A percentile compares a stretch with the other conserved stretches of the same genome.
Conservation (phyloP, 92 coral and sea anemone species). For the Phenganax marumi region DNA sequence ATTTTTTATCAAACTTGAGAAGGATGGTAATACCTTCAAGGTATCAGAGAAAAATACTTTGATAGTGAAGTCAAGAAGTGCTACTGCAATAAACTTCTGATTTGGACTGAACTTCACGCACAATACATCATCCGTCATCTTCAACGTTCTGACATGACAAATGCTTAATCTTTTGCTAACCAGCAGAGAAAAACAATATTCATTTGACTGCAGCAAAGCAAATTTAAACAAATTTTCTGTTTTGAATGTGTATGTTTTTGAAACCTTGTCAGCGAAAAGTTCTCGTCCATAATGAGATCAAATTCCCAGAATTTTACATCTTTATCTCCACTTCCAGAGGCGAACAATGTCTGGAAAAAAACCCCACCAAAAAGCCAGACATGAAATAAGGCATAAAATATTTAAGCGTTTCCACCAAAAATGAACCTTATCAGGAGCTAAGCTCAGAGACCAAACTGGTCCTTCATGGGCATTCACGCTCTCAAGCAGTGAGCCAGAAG, state of each 20-base stretch:
- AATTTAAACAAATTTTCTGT: neutral
- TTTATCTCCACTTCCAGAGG: slow-evolving; percentile 95
- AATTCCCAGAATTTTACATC: slow-evolving; percentile 98
- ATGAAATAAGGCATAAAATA: neutral
- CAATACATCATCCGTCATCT: slow-evolving; percentile 88
- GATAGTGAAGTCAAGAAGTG: slow-evolving; percentile 89
- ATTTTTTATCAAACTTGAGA: neutral
- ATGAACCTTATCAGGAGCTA: slow-evolving; percentile 86
- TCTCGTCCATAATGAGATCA: slow-evolving; percentile 83
- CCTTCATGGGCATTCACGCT: slow-evolving; percentile 92
- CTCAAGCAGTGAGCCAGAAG: slow-evolving; percentile 85
- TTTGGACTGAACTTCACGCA: slow-evolving; percentile 90
- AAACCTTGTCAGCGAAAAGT: slow-evolving; percentile 67
- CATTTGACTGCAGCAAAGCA: neutral
- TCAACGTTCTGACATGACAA: slow-evolving; percentile 81
- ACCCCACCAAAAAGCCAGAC: neutral
- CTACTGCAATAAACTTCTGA: slow-evolving; percentile 83
- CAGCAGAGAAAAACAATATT: neutral
- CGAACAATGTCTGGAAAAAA: slow-evolving; percentile 75
- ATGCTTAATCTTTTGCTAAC: slow-evolving; percentile 80
- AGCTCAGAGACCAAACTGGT: slow-evolving; percentile 86
- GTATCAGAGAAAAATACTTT: slow-evolving; percentile 95
- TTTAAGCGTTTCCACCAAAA: neutral
- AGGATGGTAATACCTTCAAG: slow-evolving; percentile 62
- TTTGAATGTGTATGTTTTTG: neutral